Percentiles rank a stretch among this genome's conserved stretches.
Conservation (phyloP, 2,888 invertebrate species). For the Branchipolynoe longqiensis region DNA sequence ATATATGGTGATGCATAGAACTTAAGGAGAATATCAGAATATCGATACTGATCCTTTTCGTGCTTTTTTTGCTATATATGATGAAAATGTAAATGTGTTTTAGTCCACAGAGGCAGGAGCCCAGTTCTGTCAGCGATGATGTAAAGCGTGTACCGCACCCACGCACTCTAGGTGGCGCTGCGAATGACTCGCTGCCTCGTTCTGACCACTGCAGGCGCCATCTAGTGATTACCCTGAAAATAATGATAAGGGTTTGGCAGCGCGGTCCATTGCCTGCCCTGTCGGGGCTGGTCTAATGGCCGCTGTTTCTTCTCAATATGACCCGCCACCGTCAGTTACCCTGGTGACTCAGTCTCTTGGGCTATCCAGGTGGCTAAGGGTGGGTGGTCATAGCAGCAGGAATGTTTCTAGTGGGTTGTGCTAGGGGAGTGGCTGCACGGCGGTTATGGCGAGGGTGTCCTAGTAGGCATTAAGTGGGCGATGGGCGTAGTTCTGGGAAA, state of each 20-base stretch:
- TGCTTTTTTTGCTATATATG: too few species aligned
- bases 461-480: not conserved
- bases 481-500: too few species aligned
- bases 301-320: not conserved
- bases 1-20: too few species aligned
- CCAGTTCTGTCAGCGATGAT: slow-evolving; percentile 13
- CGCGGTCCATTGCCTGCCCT: not conserved
- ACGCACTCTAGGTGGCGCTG: not conserved
- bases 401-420: too few species aligned
- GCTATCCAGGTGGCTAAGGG: slow-evolving; percentile 8
- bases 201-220: slow-evolving; percentile 4
- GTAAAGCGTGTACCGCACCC: not conserved
- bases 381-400: too few species aligned
- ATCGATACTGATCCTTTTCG: too few species aligned
- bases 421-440: too few species aligned
- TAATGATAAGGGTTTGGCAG: slow-evolving; percentile 33
- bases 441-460: too few species aligned
- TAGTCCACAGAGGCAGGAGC: too few species aligned
- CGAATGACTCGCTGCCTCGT: not conserved
- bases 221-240: slow-evolving; percentile 15
- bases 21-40: too few species aligned
- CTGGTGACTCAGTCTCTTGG: slow-evolving; percentile 8
- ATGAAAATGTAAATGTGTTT: too few species aligned
- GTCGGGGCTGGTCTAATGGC: slow-evolving; percentile 17
- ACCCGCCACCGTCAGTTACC: slow-evolving; percentile 1